A percentile compares a stretch with the other conserved stretches of the same genome.
Conservation (phyloP, 2,888 invertebrate genomes). For the Rhogogaster chlorosoma region DNA sequence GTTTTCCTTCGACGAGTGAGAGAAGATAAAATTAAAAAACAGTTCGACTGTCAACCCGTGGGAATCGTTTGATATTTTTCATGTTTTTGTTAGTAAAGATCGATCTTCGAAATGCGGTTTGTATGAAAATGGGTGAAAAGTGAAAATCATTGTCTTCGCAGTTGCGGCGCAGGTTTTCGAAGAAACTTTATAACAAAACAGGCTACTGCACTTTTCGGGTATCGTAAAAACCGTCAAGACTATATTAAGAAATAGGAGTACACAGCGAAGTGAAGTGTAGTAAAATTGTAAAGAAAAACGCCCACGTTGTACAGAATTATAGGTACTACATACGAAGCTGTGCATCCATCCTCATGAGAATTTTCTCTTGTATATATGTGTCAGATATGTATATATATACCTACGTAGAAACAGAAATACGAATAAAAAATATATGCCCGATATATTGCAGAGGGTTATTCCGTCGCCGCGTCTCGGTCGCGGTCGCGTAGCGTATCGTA, state of each 20-base stretch:
- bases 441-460: not conserved
- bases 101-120: not conserved
- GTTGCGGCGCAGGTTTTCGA: not conserved
- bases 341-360: too few species aligned
- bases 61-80: not conserved
- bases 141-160: not conserved
- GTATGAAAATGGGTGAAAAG: not conserved
- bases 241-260: not conserved
- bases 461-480: too few species aligned
- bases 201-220: not conserved
- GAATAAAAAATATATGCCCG: not conserved
- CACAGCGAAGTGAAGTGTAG: not conserved
- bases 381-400: too few species aligned
- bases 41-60: too few species aligned
- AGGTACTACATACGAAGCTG: not conserved
- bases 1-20: too few species aligned
- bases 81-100: too few species aligned
- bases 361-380: too few species aligned
- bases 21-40: too few species aligned
- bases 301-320: not conserved
- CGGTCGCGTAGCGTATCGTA: not conserved
- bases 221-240: not conserved
- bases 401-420: not conserved
- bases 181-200: not conserved
- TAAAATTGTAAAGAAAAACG: constrained; percentile 9